Percentiles rank a stretch among this genome's conserved stretches.
These are phyloP conservation scores for Oscheius sp. DNA, from an alignment of 1,140 invertebrate species.

Conservation along the genomic window DNA sequence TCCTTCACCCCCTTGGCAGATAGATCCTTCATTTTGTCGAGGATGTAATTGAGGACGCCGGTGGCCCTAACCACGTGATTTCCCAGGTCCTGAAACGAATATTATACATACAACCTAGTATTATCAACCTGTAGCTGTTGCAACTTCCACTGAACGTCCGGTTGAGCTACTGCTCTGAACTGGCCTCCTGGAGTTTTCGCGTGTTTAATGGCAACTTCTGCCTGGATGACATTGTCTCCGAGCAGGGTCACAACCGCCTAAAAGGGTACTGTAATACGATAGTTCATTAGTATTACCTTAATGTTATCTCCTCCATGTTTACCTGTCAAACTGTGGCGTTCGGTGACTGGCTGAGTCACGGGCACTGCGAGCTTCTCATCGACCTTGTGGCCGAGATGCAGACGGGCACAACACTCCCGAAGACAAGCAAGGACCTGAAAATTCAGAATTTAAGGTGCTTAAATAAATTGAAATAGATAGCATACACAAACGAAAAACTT, in stretches of 20 bases:
- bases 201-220: constrained; percentile 41
- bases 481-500: neutral
- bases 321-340: neutral
- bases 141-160: constrained; percentile 44
- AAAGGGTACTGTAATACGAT: neutral
- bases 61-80: constrained; percentile 21
- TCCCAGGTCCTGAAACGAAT: constrained; percentile 14
- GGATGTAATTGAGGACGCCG: constrained; percentile 10
- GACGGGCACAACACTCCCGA: constrained; percentile 6
- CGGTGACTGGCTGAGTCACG: neutral
- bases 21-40: neutral
- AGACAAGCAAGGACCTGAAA: neutral
- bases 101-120: neutral
- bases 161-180: constrained; percentile 37
- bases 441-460: neutral
- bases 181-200: constrained; percentile 36
- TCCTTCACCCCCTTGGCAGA: neutral
- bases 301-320: neutral
- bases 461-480: too few species aligned
- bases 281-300: neutral
- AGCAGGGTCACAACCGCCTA: constrained; percentile 28
- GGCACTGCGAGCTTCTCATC: constrained; percentile 11
- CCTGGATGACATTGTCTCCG: constrained; percentile 40
- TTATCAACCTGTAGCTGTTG: constrained; percentile 33
- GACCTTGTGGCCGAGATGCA: constrained; percentile 11